These are phyloP conservation scores for Thera britannica DNA, from an alignment of 2,888 invertebrate species.

Conservation along the genomic window DNA sequence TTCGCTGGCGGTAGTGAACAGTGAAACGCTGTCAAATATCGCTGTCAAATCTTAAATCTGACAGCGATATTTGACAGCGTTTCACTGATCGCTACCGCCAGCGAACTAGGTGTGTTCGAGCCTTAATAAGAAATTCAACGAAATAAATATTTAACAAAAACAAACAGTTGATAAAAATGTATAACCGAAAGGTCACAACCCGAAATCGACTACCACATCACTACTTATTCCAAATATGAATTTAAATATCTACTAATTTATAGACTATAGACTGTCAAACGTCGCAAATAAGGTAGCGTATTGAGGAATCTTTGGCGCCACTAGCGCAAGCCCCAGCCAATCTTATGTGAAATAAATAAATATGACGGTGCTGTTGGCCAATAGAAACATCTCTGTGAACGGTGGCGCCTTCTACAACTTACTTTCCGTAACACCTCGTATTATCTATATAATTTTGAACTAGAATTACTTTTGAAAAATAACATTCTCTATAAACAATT, in stretches of 20 bases:
- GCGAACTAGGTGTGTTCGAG: too few relatives aligned
- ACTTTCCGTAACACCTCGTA: neutral
- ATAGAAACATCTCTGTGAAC: neutral
- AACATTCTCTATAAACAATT: neutral
- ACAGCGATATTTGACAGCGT: too few relatives aligned
- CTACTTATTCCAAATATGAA: slow-evolving; percentile 22
- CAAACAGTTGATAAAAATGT: slow-evolving; percentile 20
- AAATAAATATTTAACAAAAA: slow-evolving; percentile 24
- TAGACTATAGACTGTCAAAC: slow-evolving; percentile 5
- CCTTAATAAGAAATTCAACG: slow-evolving; percentile 21
- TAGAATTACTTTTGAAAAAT: slow-evolving; percentile 3
- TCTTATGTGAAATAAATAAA: slow-evolving; percentile 9
- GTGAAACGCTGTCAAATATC: too few relatives aligned
- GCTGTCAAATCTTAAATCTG: too few relatives aligned
- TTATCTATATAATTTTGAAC: slow-evolving; percentile 13
- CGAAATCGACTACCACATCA: slow-evolving; percentile 35
- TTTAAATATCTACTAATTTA: slow-evolving; percentile 6
- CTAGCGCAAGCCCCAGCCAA: slow-evolving; percentile 12
- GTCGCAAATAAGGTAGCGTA: neutral
- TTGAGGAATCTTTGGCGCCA: slow-evolving; percentile 10
- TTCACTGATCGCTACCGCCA: too few relatives aligned
- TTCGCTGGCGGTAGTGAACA: too few relatives aligned
- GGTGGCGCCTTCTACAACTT: slow-evolving; percentile 6
- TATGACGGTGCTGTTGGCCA: slow-evolving; percentile 11
- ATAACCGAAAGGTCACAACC: slow-evolving; percentile 40